Conservation (phyloP, 2,113 vertebrate genomes). For the Myrmecophaga tridactyla region DNA sequence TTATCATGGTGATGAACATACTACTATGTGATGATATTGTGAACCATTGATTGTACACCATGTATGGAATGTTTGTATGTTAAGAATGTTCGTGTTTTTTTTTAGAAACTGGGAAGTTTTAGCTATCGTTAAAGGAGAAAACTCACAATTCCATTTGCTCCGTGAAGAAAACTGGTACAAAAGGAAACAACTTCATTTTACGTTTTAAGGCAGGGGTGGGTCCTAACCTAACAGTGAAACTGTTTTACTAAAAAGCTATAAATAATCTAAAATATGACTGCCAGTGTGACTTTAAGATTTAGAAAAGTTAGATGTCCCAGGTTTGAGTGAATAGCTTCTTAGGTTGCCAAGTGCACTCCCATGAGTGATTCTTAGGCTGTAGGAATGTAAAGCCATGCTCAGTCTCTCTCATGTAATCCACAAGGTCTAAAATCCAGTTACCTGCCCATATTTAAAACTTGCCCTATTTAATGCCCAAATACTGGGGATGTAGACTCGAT, state of each 20-base stretch:
- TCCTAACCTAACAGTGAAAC: conserved; percentile 3
- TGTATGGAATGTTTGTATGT: no score
- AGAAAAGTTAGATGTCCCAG: conserved; percentile 2
- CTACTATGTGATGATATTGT: no score
- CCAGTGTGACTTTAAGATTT: not conserved
- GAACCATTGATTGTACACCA: no score
- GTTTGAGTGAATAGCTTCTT: not conserved
- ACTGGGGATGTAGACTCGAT: not conserved
- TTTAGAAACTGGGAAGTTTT: no score
- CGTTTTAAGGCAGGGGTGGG: conserved; percentile 45
- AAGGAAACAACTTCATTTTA: conserved; percentile 68
- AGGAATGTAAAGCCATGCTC: not conserved
- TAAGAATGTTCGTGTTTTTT: no score
- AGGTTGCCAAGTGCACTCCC: not conserved
- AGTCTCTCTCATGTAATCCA: not conserved
- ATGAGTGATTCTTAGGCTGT: not conserved
- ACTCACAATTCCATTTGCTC: no score
- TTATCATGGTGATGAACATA: no score
- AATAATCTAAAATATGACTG: conserved; percentile 41
- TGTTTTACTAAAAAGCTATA: conserved; percentile 65
- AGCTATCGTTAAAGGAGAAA: no score
- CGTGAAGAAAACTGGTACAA: conserved; percentile 40
- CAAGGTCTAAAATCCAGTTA: not conserved
- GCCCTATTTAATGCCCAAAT: not conserved
- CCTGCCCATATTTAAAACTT: not conserved